phyloP scores from a whole-genome alignment of 2,888 invertebrate species.

The Patella depressa region DNA sequence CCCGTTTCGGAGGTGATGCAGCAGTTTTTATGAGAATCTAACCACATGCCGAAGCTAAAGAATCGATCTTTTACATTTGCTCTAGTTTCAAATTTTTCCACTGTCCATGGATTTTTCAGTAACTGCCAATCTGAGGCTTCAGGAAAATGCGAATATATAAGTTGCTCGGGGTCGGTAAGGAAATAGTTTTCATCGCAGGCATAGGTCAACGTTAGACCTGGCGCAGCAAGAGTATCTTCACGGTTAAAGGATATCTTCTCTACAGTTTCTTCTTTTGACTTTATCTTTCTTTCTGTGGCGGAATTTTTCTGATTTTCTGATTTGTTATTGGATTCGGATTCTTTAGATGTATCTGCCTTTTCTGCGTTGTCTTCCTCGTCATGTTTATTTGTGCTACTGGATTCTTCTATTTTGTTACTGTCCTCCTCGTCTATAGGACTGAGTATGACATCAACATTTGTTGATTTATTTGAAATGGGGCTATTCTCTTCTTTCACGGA shows the following conservation, averaged over 20 bases:
- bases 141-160: constrained; percentile 62
- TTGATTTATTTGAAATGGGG: too few species aligned
- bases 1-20: constrained; percentile 52
- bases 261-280: neutral
- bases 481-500: too few species aligned
- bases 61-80: constrained; percentile 65
- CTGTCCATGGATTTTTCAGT: constrained; percentile 45
- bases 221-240: neutral
- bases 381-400: neutral
- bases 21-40: constrained; percentile 51
- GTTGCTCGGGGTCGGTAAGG: constrained; percentile 61
- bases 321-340: too few species aligned
- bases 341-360: constrained; percentile 8
- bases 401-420: neutral
- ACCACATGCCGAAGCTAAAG: constrained; percentile 57
- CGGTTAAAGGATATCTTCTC: neutral
- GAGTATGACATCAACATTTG: too few species aligned
- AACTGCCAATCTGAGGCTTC: constrained; percentile 61
- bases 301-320: neutral
- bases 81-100: constrained; percentile 57
- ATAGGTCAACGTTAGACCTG: constrained; percentile 40
- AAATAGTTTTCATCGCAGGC: constrained; percentile 65
- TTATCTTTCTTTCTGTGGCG: neutral
- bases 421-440: constrained; percentile 18
- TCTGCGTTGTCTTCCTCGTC: constrained; percentile 23